Evolutionary conservation across 23 tunicate genomes (phyloP), one percentile per base, ranked within the genome.

Genomic region (Styela plicata): DNA sequence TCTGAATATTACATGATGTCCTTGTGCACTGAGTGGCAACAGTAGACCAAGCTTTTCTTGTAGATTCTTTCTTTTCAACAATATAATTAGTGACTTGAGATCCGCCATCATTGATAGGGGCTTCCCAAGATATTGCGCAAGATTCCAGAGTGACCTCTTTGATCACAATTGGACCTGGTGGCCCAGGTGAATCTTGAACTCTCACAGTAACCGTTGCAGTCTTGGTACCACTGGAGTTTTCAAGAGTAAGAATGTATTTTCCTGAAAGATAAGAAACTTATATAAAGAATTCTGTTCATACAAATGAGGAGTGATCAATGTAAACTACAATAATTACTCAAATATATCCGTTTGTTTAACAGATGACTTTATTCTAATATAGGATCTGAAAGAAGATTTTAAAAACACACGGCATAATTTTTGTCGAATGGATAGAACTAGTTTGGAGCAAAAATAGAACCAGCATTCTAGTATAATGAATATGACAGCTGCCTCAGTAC

Each of bases 181-280:
- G 74, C 10, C 85, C 88, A 27, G 88, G 88, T 5, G 88, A 24
- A 78, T 71, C 88, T 26, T 66, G 76, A 19, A 85, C 88, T 17
- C 68, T 34, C 10, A 80, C 88, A 19, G 83, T 85, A 19, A 85
- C 67, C 2, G 74, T 35, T 19, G 79, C 76, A 19, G 34, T 37
- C 76, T 85, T 85, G 24, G 57, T 35, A 5, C 88, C 88, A 36
- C 67, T 57, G 32, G 36, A 31, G 84, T 85, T 85, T 35, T 85
- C 80, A 36, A 80, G n/a, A 29, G 63, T 32, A 19, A 85, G 57
- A 17, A 73, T 32, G 64, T 85, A 85, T 35, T 85, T 85, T 0
- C 88, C 88, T 36, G 78, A 33, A 67, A 67, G 16, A 25, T 18
- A 18, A 44, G 57, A 44, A 44, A 44, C n/a, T n/a, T n/a, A n/a